A percentile compares a stretch with the other conserved stretches of the same genome.
Evolutionary conservation across 2,888 invertebrate species (phyloP).

Genomic region (Zelleria hepariella): DNA sequence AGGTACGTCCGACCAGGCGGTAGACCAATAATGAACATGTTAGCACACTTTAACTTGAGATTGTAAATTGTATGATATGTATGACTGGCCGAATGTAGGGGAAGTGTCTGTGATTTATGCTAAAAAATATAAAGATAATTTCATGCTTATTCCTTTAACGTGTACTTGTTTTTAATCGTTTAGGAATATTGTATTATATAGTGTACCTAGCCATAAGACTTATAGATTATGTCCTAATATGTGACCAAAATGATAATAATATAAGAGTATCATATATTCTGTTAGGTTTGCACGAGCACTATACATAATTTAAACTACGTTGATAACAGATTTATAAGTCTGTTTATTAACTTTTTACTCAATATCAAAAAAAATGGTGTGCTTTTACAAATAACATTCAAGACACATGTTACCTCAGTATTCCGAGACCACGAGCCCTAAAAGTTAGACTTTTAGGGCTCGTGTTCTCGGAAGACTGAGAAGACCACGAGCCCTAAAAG

Average conservation of each 20-base stretch:
- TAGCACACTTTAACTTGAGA: slow-evolving; percentile 9
- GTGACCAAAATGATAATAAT: slow-evolving; percentile 46
- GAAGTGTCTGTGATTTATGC: slow-evolving; percentile 70
- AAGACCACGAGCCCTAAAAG: too few relatives aligned
- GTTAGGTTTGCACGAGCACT: too few relatives aligned
- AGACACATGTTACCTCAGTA: too few relatives aligned
- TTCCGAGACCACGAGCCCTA: too few relatives aligned
- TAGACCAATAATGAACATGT: neutral
- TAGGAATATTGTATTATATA: slow-evolving; percentile 34
- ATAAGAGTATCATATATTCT: slow-evolving; percentile 10
- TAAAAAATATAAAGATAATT: slow-evolving; percentile 34
- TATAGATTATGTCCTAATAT: slow-evolving; percentile 42
- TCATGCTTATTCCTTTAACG: slow-evolving; percentile 62
- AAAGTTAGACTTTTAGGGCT: too few relatives aligned
- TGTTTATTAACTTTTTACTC: too few relatives aligned
- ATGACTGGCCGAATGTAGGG: slow-evolving; percentile 49
- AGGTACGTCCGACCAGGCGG: neutral
- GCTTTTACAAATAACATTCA: too few relatives aligned
- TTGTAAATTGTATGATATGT: slow-evolving; percentile 24
- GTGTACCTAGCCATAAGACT: slow-evolving; percentile 41
- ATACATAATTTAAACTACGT: too few relatives aligned
- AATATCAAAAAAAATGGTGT: too few relatives aligned
- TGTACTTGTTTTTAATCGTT: slow-evolving; percentile 39
- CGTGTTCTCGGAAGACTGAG: too few relatives aligned
- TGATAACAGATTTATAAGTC: too few relatives aligned